Percentiles rank a stretch among this genome's conserved stretches.
These are phyloP conservation scores for Epinephelus fuscoguttatus DNA, from an alignment of 2,113 vertebrate species.

Conservation along the genomic window DNA sequence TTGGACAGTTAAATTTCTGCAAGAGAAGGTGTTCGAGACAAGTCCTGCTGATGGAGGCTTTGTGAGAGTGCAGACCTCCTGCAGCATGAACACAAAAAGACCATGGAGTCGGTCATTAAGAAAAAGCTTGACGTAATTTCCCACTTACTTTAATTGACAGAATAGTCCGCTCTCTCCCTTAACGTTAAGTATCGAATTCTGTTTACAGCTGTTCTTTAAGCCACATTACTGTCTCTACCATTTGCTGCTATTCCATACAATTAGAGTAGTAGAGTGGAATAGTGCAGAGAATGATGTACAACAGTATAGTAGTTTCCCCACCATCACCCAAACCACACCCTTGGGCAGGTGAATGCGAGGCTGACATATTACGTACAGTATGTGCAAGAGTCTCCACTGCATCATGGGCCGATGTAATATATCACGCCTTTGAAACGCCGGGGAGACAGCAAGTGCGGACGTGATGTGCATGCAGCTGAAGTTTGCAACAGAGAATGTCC, in stretches of 20 bases:
- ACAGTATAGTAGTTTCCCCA: conserved; percentile 13
- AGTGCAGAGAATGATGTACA: conserved; percentile 31
- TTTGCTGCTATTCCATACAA: conserved; percentile 10
- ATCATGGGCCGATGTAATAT: conserved; percentile 61
- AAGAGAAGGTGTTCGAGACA: conserved; percentile 60
- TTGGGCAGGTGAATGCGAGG: conserved; percentile 52
- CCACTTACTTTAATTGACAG: conserved; percentile 29
- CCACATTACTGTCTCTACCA: background rate
- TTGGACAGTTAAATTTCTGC: conserved; percentile 69
- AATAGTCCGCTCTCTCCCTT: conserved; percentile 19
- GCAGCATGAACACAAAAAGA: conserved; percentile 52
- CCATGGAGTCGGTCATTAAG: conserved; percentile 46
- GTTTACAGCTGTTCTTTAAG: conserved; percentile 17
- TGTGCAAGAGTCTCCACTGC: conserved; percentile 60
- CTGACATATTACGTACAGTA: conserved; percentile 56
- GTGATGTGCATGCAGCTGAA: conserved; percentile 71
- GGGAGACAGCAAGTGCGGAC: conserved; percentile 57
- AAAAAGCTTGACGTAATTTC: conserved; percentile 49
- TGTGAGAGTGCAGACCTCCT: conserved; percentile 52
- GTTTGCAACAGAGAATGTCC: conserved; percentile 68
- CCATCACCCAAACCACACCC: conserved; percentile 53
- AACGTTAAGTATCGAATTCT: background rate
- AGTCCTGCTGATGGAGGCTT: conserved; percentile 56
- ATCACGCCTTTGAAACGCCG: conserved; percentile 63
- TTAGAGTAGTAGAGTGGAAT: background rate